Evolutionary conservation across 2,797 vertebrate genomes (phyloP), one percentile per base, ranked within the genome.

Genomic region (Sebastes minor): DNA sequence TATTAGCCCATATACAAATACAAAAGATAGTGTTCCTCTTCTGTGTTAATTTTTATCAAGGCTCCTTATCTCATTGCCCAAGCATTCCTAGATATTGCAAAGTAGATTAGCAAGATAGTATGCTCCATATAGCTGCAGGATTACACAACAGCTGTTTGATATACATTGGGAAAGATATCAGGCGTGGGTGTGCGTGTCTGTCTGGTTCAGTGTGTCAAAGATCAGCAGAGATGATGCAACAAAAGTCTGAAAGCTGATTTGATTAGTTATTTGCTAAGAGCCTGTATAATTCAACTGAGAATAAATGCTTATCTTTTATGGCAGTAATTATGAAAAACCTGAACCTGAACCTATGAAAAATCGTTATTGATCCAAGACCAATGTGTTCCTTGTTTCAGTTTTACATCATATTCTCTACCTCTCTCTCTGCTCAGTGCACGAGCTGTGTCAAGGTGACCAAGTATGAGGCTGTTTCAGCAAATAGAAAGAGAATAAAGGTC

Each of bases 21-120:
- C 1, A 53, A 53, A 53, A n/a, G 4, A 12, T 10, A 14, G 6
- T 20, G 6, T 65, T 70, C 74, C 46, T 32, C 10, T 12, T 42
- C 27, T 18, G 9, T 74, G 10, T 32, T 12, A 13, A 3, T 63
- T 62, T 62, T n/a, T 42, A 64, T 7, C 52, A 64, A 63, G 69
- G 11, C 20, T 22, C 16, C 63, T 71, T 74, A 80, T 80, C 70
- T 77, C 3, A 72, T 62, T 30, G n/a, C 28, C 25, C 23, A 62
- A 30, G 30, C 3, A 10, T 23, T 33, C 9, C 5, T 22, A 64
- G 25, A 30, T 23, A 23, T 53, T 25, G 23, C 22, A 28, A 20
- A 30, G 9, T n/a, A 6, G 7, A 27, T 32, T 11, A n/a, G 22
- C 8, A 65, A 35, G 42, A 65, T 27, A 66, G 74, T 4, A 22